phyloP scores from a whole-genome alignment of 2,888 invertebrate genomes.

The Trachelus troglodyta region DNA sequence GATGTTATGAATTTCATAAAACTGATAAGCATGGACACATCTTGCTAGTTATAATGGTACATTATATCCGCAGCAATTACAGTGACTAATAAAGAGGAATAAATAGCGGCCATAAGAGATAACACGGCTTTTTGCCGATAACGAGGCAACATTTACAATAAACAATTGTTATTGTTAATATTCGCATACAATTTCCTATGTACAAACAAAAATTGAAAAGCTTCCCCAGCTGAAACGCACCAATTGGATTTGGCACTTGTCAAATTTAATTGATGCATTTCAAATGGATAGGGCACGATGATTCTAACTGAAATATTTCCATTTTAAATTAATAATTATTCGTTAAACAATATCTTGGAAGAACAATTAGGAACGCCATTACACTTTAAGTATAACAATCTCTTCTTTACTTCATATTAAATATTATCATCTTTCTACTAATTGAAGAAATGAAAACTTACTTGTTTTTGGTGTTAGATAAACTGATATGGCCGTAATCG shows the following conservation, averaged over 20 bases:
- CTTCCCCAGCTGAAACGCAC: not conserved
- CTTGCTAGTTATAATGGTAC: constrained; percentile 4
- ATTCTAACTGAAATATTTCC: not conserved
- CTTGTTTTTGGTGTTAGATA: constrained; percentile 99
- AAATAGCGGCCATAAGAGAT: not conserved
- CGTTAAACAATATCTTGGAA: not conserved
- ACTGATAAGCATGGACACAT: constrained; percentile 15
- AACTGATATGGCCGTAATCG: constrained; percentile 97
- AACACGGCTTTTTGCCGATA: not conserved
- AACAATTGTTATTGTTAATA: not conserved
- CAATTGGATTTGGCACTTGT: not conserved
- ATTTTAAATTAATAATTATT: not conserved
- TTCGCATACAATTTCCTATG: not conserved
- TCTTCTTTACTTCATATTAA: not conserved
- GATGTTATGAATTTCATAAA: not conserved
- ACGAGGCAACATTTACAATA: not conserved
- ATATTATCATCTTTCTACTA: not conserved
- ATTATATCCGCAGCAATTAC: not conserved
- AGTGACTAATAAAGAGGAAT: constrained; percentile 8
- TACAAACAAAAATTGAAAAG: not conserved
- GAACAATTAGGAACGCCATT: not conserved
- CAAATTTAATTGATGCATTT: not conserved
- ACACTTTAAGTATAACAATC: not conserved
- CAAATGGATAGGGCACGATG: not conserved
- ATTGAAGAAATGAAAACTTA: constrained; percentile 68